phyloP scores from a whole-genome alignment of 2,113 vertebrate species.

The Nycticebus coucang region DNA sequence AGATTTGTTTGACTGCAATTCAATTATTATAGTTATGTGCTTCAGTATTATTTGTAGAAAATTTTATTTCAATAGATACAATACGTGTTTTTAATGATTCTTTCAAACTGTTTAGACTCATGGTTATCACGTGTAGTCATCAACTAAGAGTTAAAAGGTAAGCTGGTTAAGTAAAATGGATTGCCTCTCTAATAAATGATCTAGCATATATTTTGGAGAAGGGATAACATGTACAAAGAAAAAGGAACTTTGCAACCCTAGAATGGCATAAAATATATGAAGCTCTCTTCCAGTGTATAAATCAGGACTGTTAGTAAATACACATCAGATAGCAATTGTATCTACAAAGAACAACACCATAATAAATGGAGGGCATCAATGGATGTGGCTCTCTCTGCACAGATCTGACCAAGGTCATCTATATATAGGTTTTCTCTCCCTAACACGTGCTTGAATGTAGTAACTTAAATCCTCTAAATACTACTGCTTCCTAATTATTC shows the following conservation, averaged over 20 bases:
- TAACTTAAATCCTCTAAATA: not conserved
- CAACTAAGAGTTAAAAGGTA: not conserved
- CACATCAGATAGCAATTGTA: not conserved
- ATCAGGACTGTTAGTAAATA: not conserved
- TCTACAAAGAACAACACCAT: not conserved
- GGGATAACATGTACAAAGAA: not conserved
- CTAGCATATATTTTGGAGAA: slow-evolving; percentile 6
- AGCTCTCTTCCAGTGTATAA: not conserved
- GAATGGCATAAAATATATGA: not conserved
- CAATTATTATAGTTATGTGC: not conserved
- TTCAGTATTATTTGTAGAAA: not conserved
- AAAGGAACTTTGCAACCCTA: not conserved
- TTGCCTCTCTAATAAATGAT: not conserved
- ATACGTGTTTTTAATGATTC: not conserved
- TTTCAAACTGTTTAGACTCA: not conserved
- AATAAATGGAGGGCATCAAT: not conserved
- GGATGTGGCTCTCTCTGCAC: not conserved
- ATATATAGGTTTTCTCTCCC: not conserved
- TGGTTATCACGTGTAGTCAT: not conserved
- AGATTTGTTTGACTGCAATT: not conserved
- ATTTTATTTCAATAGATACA: not conserved
- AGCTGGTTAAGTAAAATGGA: not conserved
- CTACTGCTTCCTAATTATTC: not conserved
- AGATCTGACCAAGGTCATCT: not conserved
- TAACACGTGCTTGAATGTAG: not conserved